Evolutionary conservation across 2,888 invertebrate genomes (phyloP).

Genomic region (Spatulosminthurus flaviceps): DNA sequence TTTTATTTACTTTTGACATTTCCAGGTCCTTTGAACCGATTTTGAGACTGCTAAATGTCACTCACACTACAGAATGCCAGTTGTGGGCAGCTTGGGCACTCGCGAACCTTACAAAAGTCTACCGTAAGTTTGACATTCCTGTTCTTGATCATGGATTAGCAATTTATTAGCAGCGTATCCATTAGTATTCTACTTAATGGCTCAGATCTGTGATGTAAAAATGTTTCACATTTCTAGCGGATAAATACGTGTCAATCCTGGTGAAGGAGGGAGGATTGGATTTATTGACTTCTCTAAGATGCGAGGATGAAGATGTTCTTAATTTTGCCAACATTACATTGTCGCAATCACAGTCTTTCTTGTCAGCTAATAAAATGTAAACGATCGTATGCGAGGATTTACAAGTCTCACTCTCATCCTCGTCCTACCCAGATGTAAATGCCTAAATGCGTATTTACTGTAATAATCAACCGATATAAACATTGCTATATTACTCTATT

Average conservation of each 20-base stretch:
- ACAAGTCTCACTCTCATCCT: not conserved
- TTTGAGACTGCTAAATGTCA: slow-evolving; percentile 80
- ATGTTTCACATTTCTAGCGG: slow-evolving; percentile 75
- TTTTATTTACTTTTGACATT: slow-evolving; percentile 52
- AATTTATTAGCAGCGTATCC: not conserved
- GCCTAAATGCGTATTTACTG: not conserved
- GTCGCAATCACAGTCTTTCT: slow-evolving; percentile 34
- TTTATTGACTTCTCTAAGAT: slow-evolving; percentile 69
- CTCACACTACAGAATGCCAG: slow-evolving; percentile 90
- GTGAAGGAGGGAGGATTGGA: slow-evolving; percentile 85
- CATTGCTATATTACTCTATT: not conserved
- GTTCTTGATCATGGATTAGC: not conserved
- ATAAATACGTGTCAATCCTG: slow-evolving; percentile 90
- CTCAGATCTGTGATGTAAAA: not conserved
- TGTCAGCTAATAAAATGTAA: slow-evolving; percentile 21
- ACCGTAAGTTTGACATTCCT: slow-evolving; percentile 75
- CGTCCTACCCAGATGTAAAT: not conserved
- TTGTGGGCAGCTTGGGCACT: slow-evolving; percentile 98
- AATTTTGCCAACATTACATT: slow-evolving; percentile 16
- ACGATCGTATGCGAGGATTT: not conserved
- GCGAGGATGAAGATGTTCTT: slow-evolving; percentile 34
- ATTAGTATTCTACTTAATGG: too few relatives aligned
- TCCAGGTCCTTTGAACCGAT: slow-evolving; percentile 94
- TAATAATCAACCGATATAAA: not conserved
- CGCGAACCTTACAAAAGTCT: slow-evolving; percentile 92